These are phyloP conservation scores for Ferrisia virgata DNA, from an alignment of 2,888 invertebrate genomes.

Conservation along the genomic window DNA sequence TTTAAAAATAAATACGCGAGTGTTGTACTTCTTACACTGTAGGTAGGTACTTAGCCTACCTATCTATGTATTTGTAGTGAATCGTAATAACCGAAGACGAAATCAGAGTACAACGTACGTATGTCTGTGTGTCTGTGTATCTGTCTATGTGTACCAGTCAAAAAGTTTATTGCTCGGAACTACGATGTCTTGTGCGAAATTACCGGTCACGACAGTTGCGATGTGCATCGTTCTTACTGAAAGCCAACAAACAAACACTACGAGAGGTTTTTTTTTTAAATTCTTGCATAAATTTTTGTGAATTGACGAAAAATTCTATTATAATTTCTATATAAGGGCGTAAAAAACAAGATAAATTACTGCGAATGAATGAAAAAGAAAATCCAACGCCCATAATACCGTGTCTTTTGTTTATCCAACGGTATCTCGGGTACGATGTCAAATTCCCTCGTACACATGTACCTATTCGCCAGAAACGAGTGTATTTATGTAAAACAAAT, in stretches of 20 bases:
- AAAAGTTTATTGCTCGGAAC: slow-evolving; percentile 11
- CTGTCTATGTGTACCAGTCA: too few species aligned
- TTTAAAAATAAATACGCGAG: neutral
- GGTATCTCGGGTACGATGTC: neutral
- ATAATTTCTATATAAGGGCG: neutral
- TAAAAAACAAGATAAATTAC: neutral
- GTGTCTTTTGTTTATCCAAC: neutral
- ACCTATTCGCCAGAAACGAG: neutral
- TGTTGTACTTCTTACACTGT: too few species aligned
- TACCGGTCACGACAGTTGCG: neutral
- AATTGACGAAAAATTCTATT: neutral
- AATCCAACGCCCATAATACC: neutral
- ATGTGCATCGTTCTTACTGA: too few species aligned
- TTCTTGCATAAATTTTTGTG: slow-evolving; percentile 6
- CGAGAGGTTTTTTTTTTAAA: neutral
- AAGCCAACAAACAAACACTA: neutral
- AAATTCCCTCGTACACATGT: neutral
- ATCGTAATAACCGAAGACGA: neutral
- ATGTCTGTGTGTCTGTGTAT: too few species aligned
- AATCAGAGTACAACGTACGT: slow-evolving; percentile 8
- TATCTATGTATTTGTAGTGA: neutral
- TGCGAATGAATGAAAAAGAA: neutral
- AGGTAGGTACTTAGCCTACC: slow-evolving; percentile 6
- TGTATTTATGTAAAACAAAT: neutral
- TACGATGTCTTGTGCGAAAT: neutral